Evolutionary conservation across 1,140 invertebrate genomes (phyloP).

Genomic region (Temnothorax curvispinosus): DNA sequence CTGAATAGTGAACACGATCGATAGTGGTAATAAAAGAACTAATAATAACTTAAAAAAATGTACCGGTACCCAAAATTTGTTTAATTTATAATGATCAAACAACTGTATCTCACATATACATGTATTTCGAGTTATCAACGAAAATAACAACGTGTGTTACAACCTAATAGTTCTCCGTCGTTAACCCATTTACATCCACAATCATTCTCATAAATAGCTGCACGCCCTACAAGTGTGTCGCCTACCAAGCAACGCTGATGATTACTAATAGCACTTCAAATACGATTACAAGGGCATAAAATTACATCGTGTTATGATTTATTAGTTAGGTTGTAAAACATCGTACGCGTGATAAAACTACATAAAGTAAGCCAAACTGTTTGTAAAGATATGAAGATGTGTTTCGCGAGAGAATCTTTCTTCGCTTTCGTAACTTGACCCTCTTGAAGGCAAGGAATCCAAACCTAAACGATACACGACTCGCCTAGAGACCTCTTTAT

Average conservation of each 20-base stretch:
- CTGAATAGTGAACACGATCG: not conserved
- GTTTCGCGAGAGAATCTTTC: not conserved
- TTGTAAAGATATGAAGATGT: not conserved
- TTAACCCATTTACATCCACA: slow-evolving; percentile 29
- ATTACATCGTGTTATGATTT: not conserved
- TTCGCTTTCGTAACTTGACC: not conserved
- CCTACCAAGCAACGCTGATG: not conserved
- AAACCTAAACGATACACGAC: not conserved
- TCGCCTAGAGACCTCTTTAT: not conserved
- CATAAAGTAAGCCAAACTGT: not conserved
- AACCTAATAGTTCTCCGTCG: not conserved
- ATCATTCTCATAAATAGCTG: slow-evolving; percentile 9
- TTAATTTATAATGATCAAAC: too few relatives aligned
- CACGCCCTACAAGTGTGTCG: not conserved
- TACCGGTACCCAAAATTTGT: too few relatives aligned
- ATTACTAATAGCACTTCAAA: not conserved
- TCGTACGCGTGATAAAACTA: not conserved
- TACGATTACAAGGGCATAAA: slow-evolving; percentile 4
- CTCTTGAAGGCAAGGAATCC: not conserved
- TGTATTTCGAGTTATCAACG: not conserved
- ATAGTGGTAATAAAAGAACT: not conserved
- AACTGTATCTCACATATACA: too few relatives aligned
- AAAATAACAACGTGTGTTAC: not conserved
- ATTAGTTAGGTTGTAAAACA: not conserved
- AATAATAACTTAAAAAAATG: not conserved